Evolutionary conservation across 2,113 vertebrate species (phyloP).

Genomic region (Lophura nycthemera): DNA sequence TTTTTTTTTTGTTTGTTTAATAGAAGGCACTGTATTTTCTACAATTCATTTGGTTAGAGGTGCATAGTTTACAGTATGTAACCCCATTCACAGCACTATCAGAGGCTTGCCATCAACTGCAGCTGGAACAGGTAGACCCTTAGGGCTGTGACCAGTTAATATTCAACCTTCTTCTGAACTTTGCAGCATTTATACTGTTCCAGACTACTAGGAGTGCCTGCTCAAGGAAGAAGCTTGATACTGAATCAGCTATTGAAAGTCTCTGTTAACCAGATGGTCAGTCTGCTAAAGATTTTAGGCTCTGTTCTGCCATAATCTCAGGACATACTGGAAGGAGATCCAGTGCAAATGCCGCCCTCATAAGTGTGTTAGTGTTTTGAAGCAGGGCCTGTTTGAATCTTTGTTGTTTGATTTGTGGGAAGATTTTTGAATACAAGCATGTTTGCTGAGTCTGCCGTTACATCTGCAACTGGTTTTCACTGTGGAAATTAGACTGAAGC

Average conservation of each 20-base stretch:
- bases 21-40: neutral
- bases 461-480: neutral
- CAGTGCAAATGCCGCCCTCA: neutral
- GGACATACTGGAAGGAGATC: neutral
- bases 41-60: neutral
- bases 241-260: neutral
- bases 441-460: neutral
- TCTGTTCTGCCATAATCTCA: neutral
- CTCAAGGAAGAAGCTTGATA: neutral
- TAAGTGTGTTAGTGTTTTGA: neutral
- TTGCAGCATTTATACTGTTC: neutral
- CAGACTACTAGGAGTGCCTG: neutral
- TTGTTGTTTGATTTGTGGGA: neutral
- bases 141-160: constrained; percentile 17
- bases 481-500: neutral
- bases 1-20: neutral
- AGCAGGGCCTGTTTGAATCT: neutral
- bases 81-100: neutral
- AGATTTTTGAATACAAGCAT: neutral
- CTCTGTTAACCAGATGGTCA: neutral
- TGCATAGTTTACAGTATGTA: accelerated
- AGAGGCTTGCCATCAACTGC: neutral
- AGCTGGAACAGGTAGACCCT: neutral
- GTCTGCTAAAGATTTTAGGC: neutral
- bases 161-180: constrained; percentile 40